Percentiles rank a stretch among this genome's conserved stretches.
phyloP scores from a whole-genome alignment of 2,888 invertebrate species.

The Coelopa pilipes region DNA sequence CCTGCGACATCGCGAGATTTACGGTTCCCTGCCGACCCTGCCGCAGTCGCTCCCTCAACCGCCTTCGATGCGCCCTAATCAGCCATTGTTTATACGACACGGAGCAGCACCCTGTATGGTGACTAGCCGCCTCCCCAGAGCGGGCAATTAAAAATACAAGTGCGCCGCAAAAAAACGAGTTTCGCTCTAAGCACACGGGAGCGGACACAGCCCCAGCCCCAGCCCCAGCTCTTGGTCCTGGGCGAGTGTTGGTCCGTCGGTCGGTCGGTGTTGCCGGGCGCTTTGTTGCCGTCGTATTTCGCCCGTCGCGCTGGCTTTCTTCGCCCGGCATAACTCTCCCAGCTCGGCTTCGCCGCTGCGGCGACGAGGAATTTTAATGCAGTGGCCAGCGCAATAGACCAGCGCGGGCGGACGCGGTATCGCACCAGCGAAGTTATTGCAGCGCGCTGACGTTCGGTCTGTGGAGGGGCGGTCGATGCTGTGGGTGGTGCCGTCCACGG shows the following conservation, averaged over 20 bases:
- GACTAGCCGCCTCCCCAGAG: not conserved
- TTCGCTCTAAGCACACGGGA: not conserved
- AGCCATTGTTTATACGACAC: not conserved
- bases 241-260: not conserved
- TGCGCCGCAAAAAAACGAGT: not conserved
- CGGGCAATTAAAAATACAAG: not conserved
- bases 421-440: constrained; percentile 36
- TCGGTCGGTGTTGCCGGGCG: constrained; percentile 51
- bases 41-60: no score
- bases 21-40: no score
- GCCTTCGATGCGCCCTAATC: no score
- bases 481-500: not conserved
- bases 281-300: constrained; percentile 53
- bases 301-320: not conserved
- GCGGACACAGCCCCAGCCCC: not conserved
- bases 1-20: no score
- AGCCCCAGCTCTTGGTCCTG: not conserved
- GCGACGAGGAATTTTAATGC: constrained; percentile 57
- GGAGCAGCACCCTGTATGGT: not conserved
- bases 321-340: no score
- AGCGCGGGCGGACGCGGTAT: not conserved
- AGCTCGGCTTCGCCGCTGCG: constrained; percentile 46
- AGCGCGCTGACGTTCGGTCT: constrained; percentile 54
- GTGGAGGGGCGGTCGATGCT: constrained; percentile 33
- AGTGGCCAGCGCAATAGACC: constrained; percentile 38